phyloP scores from a whole-genome alignment of 2,888 invertebrate species.

The Pediacus dermestoides region DNA sequence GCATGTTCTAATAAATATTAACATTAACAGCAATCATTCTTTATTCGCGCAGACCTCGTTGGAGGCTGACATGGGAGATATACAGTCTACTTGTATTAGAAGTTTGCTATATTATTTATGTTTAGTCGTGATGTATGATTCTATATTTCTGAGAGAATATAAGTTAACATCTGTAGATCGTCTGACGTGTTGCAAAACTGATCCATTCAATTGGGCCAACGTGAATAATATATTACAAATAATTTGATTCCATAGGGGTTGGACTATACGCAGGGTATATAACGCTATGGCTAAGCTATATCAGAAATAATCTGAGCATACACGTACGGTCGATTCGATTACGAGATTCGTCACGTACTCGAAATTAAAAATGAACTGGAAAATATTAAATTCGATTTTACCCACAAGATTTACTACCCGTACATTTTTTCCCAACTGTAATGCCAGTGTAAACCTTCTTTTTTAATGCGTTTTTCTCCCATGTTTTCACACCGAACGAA shows the following conservation, averaged over 20 bases:
- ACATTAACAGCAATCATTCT: slow-evolving; percentile 27
- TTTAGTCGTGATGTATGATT: slow-evolving; percentile 30
- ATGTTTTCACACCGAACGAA: neutral
- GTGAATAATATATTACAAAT: slow-evolving; percentile 28
- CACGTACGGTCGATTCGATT: slow-evolving; percentile 23
- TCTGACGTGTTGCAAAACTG: slow-evolving; percentile 24
- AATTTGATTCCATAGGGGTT: slow-evolving; percentile 25
- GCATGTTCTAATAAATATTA: slow-evolving; percentile 26
- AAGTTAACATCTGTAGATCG: slow-evolving; percentile 31
- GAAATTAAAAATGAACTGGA: slow-evolving; percentile 27
- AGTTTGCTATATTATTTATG: slow-evolving; percentile 30
- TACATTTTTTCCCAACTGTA: slow-evolving; percentile 1
- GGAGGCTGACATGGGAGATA: slow-evolving; percentile 26
- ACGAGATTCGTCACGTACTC: slow-evolving; percentile 28
- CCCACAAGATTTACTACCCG: slow-evolving; percentile 12
- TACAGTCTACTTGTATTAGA: slow-evolving; percentile 30
- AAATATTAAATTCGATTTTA: slow-evolving; percentile 24
- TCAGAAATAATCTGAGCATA: slow-evolving; percentile 28
- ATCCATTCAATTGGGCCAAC: slow-evolving; percentile 27
- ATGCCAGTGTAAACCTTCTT: slow-evolving; percentile 4
- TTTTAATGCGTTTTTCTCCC: slow-evolving; percentile 2
- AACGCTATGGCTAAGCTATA: slow-evolving; percentile 21
- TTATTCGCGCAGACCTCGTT: slow-evolving; percentile 22
- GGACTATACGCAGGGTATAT: slow-evolving; percentile 8
- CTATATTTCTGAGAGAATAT: slow-evolving; percentile 28